These are phyloP conservation scores for Paracanthobrama guichenoti DNA, from an alignment of 2,113 vertebrate genomes.

Conservation along the genomic window DNA sequence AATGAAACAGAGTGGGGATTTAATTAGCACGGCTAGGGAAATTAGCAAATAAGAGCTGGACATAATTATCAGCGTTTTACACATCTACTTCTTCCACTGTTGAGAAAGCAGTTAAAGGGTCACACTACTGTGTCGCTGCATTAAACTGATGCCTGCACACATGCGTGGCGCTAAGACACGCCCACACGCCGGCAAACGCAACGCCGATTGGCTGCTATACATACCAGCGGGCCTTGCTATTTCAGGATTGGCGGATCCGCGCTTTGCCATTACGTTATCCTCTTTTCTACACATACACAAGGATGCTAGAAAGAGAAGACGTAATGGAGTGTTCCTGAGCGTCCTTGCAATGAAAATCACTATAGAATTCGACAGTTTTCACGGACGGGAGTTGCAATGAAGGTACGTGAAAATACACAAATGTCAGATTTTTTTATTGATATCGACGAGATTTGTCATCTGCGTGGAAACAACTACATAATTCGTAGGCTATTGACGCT, in stretches of 20 bases:
- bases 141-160: slow-evolving; percentile 33
- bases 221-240: slow-evolving; percentile 58
- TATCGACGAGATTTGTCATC: background rate
- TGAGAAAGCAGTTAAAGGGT: background rate
- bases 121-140: slow-evolving; percentile 10
- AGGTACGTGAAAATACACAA: slow-evolving; percentile 64
- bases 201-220: slow-evolving; percentile 72
- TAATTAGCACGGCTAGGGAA: background rate
- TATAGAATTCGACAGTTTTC: slow-evolving; percentile 70
- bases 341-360: slow-evolving; percentile 74
- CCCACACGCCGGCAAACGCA: background rate
- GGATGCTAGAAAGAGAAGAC: slow-evolving; percentile 74
- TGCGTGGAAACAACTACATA: background rate
- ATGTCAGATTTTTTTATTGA: background rate
- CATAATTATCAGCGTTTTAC: background rate
- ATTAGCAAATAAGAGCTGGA: background rate
- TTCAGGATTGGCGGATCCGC: slow-evolving; percentile 65
- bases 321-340: slow-evolving; percentile 76
- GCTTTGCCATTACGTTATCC: slow-evolving; percentile 74
- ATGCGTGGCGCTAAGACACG: slow-evolving; percentile 7
- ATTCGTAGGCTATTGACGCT: background rate
- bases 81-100: too few relatives aligned
- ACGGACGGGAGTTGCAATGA: slow-evolving; percentile 74
- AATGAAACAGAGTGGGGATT: background rate
- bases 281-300: slow-evolving; percentile 64